A percentile compares a stretch with the other conserved stretches of the same genome.
These are phyloP conservation scores for Cassiopea xamachana DNA, from an alignment of 30 jellyfish, hydroid and myxozoan species.

Conservation along the genomic window DNA sequence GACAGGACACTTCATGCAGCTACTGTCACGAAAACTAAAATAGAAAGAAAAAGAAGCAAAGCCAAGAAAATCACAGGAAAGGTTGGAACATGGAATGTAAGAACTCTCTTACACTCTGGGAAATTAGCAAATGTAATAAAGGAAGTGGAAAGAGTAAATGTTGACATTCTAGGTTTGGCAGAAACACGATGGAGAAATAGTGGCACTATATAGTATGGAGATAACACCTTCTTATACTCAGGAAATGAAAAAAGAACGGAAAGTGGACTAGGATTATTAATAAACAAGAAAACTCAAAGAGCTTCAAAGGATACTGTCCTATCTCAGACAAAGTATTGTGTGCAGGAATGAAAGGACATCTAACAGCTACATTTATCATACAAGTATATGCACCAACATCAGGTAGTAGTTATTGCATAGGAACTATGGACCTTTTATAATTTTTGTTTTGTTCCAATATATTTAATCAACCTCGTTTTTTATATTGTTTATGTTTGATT, in stretches of 20 bases:
- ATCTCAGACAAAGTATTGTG: neutral
- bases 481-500: too few relatives aligned
- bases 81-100: slow-evolving; percentile 11
- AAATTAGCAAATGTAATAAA: neutral
- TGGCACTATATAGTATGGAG: neutral
- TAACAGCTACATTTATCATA: neutral
- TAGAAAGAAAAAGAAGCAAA: neutral
- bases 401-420: neutral
- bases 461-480: too few relatives aligned
- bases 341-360: neutral
- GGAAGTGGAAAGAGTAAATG: neutral
- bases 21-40: neutral
- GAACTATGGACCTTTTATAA: too few relatives aligned
- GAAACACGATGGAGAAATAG: slow-evolving; percentile 1
- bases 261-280: neutral
- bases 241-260: neutral
- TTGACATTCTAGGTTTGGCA: slow-evolving; percentile 1
- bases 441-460: too few relatives aligned
- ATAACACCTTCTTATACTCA: neutral
- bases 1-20: neutral
- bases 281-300: neutral
- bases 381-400: neutral
- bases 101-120: neutral
- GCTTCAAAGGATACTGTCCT: neutral
- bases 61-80: neutral